Evolutionary conservation across 53 echinoderm and acorn worm genomes (phyloP).

Genomic region (Echinometra lucunter): DNA sequence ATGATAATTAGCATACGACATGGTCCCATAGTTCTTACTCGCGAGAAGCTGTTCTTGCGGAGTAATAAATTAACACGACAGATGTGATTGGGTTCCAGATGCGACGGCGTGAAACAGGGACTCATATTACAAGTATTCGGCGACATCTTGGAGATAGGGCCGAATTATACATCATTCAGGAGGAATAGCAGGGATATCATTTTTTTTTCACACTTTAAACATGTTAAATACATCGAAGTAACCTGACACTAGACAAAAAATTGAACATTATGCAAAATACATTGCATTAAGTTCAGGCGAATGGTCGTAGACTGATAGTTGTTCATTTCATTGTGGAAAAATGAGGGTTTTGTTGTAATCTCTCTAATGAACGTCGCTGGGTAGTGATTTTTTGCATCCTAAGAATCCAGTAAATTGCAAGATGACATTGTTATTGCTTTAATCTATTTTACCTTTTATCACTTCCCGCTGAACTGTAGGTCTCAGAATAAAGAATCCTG

Average conservation of each 20-base stretch:
- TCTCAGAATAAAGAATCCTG: no score
- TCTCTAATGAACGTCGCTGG: no score
- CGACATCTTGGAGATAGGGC: neutral
- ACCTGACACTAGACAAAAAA: neutral
- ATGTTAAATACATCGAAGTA: neutral
- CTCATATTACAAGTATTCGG: constrained; percentile 23
- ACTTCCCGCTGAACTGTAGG: no score
- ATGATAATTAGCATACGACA: constrained; percentile 33
- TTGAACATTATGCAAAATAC: neutral
- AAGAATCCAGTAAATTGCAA: no score
- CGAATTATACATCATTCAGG: neutral
- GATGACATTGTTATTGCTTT: no score
- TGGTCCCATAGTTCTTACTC: constrained; percentile 1
- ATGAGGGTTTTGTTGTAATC: no score
- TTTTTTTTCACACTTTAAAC: neutral
- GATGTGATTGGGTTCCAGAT: constrained; percentile 25
- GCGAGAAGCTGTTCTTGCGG: neutral
- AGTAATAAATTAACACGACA: constrained; percentile 34
- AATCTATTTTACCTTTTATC: no score
- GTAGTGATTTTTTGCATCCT: no score
- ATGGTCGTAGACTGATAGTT: no score
- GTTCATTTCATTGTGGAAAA: no score
- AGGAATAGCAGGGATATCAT: neutral
- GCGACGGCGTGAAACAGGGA: constrained; percentile 9
- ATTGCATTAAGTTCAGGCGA: neutral